Percentiles rank a stretch among this genome's conserved stretches.
These are phyloP conservation scores for Struthidea cinerea DNA, from an alignment of 2,113 vertebrate species.

Conservation along the genomic window DNA sequence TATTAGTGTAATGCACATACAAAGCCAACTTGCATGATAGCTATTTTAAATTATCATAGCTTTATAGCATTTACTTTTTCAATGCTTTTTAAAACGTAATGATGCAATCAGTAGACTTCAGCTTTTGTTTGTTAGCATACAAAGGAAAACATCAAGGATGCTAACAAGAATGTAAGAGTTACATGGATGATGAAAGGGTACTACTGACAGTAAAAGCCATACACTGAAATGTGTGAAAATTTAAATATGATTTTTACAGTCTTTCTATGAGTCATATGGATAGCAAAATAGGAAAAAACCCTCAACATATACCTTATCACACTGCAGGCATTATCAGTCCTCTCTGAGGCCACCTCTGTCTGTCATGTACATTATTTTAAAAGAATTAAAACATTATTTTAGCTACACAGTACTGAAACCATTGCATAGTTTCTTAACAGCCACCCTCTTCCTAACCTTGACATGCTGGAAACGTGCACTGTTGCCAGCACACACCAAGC, in stretches of 20 bases:
- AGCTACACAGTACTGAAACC: not conserved
- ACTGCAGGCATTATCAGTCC: not conserved
- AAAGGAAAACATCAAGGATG: not conserved
- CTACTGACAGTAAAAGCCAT: not conserved
- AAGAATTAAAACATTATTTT: not conserved
- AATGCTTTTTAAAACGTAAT: not conserved
- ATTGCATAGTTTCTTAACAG: not conserved
- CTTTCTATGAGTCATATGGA: not conserved
- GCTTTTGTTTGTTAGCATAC: not conserved
- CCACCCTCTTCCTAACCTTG: not conserved
- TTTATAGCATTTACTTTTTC: not conserved
- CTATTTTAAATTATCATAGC: not conserved
- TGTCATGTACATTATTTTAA: not conserved
- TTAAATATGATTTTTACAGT: not conserved
- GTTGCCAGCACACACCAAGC: not conserved
- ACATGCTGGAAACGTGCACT: not conserved
- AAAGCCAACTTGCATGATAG: not conserved
- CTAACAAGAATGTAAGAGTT: not conserved
- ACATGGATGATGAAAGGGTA: not conserved
- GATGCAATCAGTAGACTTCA: not conserved
- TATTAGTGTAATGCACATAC: fast-evolving
- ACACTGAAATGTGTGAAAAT: not conserved
- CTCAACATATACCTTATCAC: not conserved
- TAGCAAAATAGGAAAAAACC: not conserved
- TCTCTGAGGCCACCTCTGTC: not conserved